Evolutionary conservation across 2,113 vertebrate genomes (phyloP), one percentile per base, ranked within the genome.

Genomic region (Bufo bufo): DNA sequence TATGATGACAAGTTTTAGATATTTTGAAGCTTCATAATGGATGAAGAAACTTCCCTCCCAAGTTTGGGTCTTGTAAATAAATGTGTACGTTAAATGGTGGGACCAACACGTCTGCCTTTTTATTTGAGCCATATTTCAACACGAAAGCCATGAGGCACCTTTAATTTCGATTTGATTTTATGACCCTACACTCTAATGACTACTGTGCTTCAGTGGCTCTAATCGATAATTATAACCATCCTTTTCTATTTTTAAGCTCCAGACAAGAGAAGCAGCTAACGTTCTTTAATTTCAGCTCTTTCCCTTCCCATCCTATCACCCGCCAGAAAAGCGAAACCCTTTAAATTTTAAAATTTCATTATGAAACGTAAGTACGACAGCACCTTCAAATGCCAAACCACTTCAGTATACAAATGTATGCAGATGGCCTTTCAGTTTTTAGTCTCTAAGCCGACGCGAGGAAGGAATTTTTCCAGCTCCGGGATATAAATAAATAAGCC

Each of bases 401-500:
- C 23, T 77, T 77, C 63, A 71, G 61, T 69, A 71, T 87, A 80
- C 77, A 79, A 87, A 87, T 80, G 59, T 71, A 69, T 87, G 77
- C 61, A 65, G 77, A 87, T 87, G 59, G 77, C 63, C 85, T 66
- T 87, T 87, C 23, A 50, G 72, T 66, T 83, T 82, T 88, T 88
- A 82, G 78, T 82, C 81, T 65, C n/a, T 43, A 59, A 82, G 86
- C 75, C 58, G 77, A 74, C 20, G 66, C 45, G 56, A 84, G 56
- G 45, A 50, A 66, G 49, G 81, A 77, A 84, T 88, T 88, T 69
- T 84, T 77, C 81, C 71, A 77, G 78, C 58, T 43, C 59, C 9
- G 14, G 49, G 59, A 88, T 49, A 87, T 82, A 87, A 87, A 87
- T 87, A 87, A 74, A 87, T 87, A 87, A 82, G 54, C 43, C 66